Percentiles rank a stretch among this genome's conserved stretches.
Evolutionary conservation across 2,888 invertebrate species (phyloP).

Genomic region (Chouioia cunea): DNA sequence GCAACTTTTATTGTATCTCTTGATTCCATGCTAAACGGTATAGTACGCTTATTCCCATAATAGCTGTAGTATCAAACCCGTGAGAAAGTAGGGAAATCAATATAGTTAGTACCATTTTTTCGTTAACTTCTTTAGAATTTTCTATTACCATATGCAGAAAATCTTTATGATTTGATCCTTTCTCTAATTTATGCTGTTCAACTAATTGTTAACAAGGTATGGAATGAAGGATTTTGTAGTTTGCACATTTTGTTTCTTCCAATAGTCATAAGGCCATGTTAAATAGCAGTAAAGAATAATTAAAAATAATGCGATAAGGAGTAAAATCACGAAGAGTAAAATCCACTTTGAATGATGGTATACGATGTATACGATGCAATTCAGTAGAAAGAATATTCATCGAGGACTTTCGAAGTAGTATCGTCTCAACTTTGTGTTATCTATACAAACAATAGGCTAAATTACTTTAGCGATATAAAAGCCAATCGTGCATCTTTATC

Average conservation of each 20-base stretch:
- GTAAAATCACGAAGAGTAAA: too few relatives aligned
- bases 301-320: too few relatives aligned
- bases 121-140: neutral
- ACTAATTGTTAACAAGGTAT: too few relatives aligned
- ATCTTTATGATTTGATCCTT: slow-evolving; percentile 55
- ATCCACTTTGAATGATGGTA: too few relatives aligned
- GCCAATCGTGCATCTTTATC: too few relatives aligned
- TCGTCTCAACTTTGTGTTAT: too few relatives aligned
- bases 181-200: slow-evolving; percentile 47
- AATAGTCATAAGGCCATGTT: slow-evolving; percentile 28
- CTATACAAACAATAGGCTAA: too few relatives aligned
- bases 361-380: too few relatives aligned
- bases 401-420: too few relatives aligned
- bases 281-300: slow-evolving; percentile 41
- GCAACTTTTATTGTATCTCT: slow-evolving; percentile 68
- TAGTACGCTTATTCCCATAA: slow-evolving; percentile 67
- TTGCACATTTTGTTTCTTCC: slow-evolving; percentile 38
- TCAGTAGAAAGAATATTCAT: too few relatives aligned
- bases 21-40: slow-evolving; percentile 68
- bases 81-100: slow-evolving; percentile 70
- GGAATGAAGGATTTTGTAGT: slow-evolving; percentile 13
- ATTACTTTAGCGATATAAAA: too few relatives aligned
- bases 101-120: slow-evolving; percentile 53
- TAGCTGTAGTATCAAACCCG: slow-evolving; percentile 71
- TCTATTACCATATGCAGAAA: slow-evolving; percentile 69